Evolutionary conservation across 1,140 invertebrate species (phyloP), one percentile per base, ranked within the genome.

Genomic region (Sesamia nonagrioides): DNA sequence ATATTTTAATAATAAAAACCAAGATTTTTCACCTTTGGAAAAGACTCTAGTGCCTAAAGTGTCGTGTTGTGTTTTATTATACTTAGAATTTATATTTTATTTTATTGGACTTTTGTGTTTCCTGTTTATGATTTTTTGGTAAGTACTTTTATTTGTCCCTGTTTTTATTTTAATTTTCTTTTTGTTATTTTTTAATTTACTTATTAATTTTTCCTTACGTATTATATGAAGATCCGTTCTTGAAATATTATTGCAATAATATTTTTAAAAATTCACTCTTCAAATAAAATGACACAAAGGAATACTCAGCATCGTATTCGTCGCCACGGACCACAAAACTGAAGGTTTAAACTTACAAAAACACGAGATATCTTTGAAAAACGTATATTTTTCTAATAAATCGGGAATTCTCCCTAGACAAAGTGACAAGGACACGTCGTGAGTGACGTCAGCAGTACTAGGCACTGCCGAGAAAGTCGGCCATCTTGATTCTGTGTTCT

Each of bases 381-480:
- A 77, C 54, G 48, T 82, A 82, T 78, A 84, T 83, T 85, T 82
- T 86, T 85, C 82, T 82, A 81, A 79, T 83, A 78, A 82, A 87
- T 84, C 74, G 69, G 68, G 87, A 85, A 83, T 86, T 85, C 83
- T 87, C 80, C 76, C 88, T 92, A 92, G 88, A 88, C 84, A 81
- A 82, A 79, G 33, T 69, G 63, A 86, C 87, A 91, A 92, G 91
- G 89, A 90, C 91, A 94, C 91, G 89, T 93, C 91, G 91, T 90
- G 87, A 87, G 88, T 94, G 93, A 94, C 92, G 93, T 94, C 93
- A 94, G 89, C 84, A 79, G 79, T 89, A 85, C 89, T 94, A 94
- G 92, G 87, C 86, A 94, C 92, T 94, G 92, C 81, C 89, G 89
- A 89, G 90, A 92, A 92, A 92, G 88, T 86, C 92, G 76, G 93